phyloP scores from a whole-genome alignment of 2,113 vertebrate genomes.

The Chamaetylas fuelleborni region DNA sequence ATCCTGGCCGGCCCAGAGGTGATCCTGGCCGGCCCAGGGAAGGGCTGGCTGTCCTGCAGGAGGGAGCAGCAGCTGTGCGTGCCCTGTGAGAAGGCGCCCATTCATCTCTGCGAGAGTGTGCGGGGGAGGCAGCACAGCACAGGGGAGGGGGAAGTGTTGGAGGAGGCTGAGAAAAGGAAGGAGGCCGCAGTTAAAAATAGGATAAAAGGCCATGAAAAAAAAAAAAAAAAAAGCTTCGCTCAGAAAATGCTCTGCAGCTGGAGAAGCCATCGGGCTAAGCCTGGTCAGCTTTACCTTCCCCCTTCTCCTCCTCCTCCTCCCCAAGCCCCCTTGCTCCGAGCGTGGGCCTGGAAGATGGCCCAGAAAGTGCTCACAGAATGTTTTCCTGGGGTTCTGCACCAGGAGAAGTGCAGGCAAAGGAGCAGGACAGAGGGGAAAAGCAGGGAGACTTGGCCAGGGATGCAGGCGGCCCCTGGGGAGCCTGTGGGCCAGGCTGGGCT shows the following conservation, averaged over 20 bases:
- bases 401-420: not conserved
- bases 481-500: not conserved
- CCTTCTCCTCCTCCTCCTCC: not conserved
- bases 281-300: conserved; percentile 57
- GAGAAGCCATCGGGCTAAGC: conserved; percentile 63
- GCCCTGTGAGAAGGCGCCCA: conserved; percentile 63
- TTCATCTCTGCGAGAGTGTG: conserved; percentile 67
- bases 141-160: conserved; percentile 67
- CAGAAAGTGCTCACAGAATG: conserved; percentile 45
- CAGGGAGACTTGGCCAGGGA: not conserved
- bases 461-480: rapidly evolving
- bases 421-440: not conserved
- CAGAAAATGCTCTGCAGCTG: conserved; percentile 73
- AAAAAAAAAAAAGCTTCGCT: conserved; percentile 34
- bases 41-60: not conserved
- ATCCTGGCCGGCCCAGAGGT: no score
- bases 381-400: not conserved
- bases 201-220: conserved; percentile 72
- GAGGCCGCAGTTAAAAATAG: conserved; percentile 81
- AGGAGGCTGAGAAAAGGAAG: conserved; percentile 72
- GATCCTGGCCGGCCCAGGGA: not conserved
- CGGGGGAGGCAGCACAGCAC: conserved; percentile 50
- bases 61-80: conserved; percentile 61
- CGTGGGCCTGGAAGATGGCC: conserved; percentile 61
- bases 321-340: conserved; percentile 10